Percentiles rank a stretch among this genome's conserved stretches.
These are phyloP conservation scores for Fragum sueziense DNA, from an alignment of 2,888 invertebrate genomes.

Conservation along the genomic window DNA sequence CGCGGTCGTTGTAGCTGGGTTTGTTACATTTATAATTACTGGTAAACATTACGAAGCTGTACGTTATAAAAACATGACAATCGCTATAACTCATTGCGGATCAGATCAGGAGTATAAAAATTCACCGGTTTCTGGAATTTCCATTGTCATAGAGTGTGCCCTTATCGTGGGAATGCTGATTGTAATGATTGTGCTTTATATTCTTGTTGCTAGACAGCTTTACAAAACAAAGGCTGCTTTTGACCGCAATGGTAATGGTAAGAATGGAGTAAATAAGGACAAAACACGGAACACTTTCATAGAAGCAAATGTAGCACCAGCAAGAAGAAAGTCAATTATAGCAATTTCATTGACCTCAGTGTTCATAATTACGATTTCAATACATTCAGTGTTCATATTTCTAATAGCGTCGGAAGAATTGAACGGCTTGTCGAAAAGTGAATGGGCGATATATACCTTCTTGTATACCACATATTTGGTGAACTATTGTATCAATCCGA, in stretches of 20 bases:
- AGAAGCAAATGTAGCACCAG: conserved; percentile 4
- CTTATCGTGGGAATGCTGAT: background rate
- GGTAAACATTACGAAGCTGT: conserved; percentile 3
- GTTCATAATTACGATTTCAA: background rate
- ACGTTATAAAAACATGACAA: background rate
- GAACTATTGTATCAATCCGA: conserved; percentile 3
- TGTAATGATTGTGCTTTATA: conserved; percentile 3
- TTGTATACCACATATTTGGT: conserved; percentile 4
- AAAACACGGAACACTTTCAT: background rate
- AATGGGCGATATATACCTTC: conserved; percentile 5
- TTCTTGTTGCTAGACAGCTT: conserved; percentile 11
- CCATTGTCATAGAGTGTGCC: background rate
- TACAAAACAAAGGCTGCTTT: conserved; percentile 1
- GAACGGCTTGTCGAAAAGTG: background rate
- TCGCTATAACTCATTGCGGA: conserved; percentile 1
- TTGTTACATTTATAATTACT: background rate
- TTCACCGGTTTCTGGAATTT: background rate
- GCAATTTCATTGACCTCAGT: background rate
- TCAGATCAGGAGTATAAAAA: conserved; percentile 1
- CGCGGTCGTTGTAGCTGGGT: background rate
- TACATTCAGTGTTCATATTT: conserved; percentile 11
- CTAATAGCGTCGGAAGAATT: background rate
- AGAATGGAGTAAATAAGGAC: background rate
- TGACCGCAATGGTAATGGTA: background rate
- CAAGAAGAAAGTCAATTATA: conserved; percentile 1